Evolutionary conservation across 2,797 vertebrate species (phyloP), one percentile per base, ranked within the genome.

Genomic region (Platyrinchus mystaceus): DNA sequence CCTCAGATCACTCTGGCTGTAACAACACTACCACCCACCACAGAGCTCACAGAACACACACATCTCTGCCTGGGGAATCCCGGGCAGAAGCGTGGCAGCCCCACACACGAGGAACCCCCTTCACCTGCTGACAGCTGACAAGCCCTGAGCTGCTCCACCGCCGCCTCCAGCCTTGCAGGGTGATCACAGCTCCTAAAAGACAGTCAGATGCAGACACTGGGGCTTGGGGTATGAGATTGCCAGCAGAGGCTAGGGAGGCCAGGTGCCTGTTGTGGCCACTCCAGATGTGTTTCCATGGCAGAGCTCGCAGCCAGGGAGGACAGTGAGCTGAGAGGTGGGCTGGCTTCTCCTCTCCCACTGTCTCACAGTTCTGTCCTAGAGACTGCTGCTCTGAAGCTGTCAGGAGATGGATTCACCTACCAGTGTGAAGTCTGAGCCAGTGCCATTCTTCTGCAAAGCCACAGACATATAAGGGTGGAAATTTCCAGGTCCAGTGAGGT

Each of bases 381-480:
- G 60, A n/a, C 30, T 23, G 41, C 44, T 81, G 52, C 64, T 67
- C 71, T 13, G 11, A 39, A 43, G 63, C 59, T 66, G 34, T 22
- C 69, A 66, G 73, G 60, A 59, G 56, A 6, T 78, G 66, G 62
- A 78, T 53, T 87, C 77, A 36, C 26, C 41, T 52, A 12, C 22
- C 4, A 56, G 14, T 34, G 43, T 15, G 60, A 66, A 14, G n/a
- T 26, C 66, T 32, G 53, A 89, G 56, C 50, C 64, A 68, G 49
- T 16, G 32, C 27, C 34, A 43, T 32, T 28, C 46, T 21, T 47
- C 55, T 77, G 55, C 66, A 81, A 64, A 81, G 68, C n/a, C 66
- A 37, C 0, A 39, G 43, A 39, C 0, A 0, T 2, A 8, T 1
- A 3, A 0, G 4, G 74, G 52, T 43, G 26, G 58, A 36, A 26